Conservation (phyloP, 2,797 vertebrate species). For the Lepilemur septentrionalis region DNA sequence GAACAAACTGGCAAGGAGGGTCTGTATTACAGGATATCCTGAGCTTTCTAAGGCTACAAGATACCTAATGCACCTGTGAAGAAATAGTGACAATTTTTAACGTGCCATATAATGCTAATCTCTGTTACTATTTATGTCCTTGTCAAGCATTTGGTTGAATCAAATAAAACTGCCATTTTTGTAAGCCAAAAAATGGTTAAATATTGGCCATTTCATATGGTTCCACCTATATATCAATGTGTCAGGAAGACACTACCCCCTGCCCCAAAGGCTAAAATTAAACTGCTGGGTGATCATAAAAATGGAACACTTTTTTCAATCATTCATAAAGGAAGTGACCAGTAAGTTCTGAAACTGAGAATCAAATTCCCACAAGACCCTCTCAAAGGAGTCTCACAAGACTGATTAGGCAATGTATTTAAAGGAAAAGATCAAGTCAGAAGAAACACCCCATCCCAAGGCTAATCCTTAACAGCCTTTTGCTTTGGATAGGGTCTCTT, state of each 20-base stretch:
- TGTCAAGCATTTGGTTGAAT: not conserved
- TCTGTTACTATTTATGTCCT: slow-evolving; percentile 10
- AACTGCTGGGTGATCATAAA: not conserved
- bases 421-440: not conserved
- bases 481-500: not conserved
- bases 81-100: not conserved
- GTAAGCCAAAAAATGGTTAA: not conserved
- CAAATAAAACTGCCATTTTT: not conserved
- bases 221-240: not conserved
- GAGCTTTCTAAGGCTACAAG: not conserved
- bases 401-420: not conserved
- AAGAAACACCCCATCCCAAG: not conserved
- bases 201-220: not conserved
- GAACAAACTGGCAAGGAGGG: not conserved
- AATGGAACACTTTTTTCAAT: not conserved
- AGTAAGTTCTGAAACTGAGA: not conserved
- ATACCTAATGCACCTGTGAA: not conserved
- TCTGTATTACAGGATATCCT: not conserved
- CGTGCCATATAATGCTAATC: not conserved
- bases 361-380: not conserved
- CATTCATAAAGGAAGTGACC: not conserved
- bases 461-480: not conserved
- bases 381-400: not conserved
- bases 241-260: not conserved
- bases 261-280: not conserved